phyloP scores from a whole-genome alignment of 2,113 vertebrate genomes.

The Larimichthys polyactis region DNA sequence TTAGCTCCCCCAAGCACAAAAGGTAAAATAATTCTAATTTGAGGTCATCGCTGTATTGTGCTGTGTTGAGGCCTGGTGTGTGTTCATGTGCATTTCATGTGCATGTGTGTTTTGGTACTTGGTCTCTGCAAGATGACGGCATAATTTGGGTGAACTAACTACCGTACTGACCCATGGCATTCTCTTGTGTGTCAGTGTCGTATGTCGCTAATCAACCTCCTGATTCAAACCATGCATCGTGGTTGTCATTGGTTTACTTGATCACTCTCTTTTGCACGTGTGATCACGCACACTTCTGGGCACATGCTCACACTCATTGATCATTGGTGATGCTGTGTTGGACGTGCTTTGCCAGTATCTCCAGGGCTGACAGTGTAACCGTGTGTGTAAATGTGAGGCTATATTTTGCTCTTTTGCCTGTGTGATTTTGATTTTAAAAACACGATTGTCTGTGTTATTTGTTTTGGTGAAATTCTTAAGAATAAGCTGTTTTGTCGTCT shows the following conservation, averaged over 20 bases:
- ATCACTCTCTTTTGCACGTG: slow-evolving; percentile 61
- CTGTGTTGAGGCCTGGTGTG: slow-evolving; percentile 66
- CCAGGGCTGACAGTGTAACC: slow-evolving; percentile 47
- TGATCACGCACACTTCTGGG: slow-evolving; percentile 42
- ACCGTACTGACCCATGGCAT: slow-evolving; percentile 51
- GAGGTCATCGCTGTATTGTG: slow-evolving; percentile 78
- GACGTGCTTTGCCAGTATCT: slow-evolving; percentile 56
- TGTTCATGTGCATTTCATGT: slow-evolving; percentile 68
- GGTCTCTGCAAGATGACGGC: slow-evolving; percentile 25
- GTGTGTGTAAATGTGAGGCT: slow-evolving; percentile 57
- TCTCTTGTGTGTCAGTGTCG: slow-evolving; percentile 54
- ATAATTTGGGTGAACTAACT: slow-evolving; percentile 40
- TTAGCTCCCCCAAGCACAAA: slow-evolving; percentile 98
- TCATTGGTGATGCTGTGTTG: slow-evolving; percentile 59
- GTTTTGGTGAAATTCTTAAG: slow-evolving; percentile 56
- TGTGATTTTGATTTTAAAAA: slow-evolving; percentile 65
- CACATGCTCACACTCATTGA: slow-evolving; percentile 57
- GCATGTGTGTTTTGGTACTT: slow-evolving; percentile 62
- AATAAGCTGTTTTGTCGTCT: slow-evolving; percentile 57
- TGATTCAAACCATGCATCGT: slow-evolving; percentile 47
- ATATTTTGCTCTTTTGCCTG: slow-evolving; percentile 49
- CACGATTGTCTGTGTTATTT: slow-evolving; percentile 62
- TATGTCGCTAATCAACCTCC: slow-evolving; percentile 42
- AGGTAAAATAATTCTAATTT: slow-evolving; percentile 91
- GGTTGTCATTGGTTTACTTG: slow-evolving; percentile 46